Conservation (phyloP, 2,797 vertebrate genomes). For the Adrianichthys oophorus region DNA sequence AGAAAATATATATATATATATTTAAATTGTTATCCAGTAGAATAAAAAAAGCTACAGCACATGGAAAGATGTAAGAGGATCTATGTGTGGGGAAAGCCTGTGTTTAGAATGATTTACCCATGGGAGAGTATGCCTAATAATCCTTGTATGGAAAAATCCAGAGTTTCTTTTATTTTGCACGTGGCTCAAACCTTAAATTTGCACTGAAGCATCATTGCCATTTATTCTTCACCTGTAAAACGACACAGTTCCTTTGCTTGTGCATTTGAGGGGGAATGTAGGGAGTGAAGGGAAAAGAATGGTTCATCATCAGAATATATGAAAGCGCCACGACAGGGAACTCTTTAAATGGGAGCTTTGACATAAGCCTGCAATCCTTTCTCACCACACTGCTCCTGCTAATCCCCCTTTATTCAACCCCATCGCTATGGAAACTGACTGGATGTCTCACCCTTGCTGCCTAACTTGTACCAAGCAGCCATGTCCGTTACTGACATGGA, state of each 20-base stretch:
- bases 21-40: too few relatives aligned
- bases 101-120: too few relatives aligned
- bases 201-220: too few relatives aligned
- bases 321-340: slow-evolving; percentile 48
- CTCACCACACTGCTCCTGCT: slow-evolving; percentile 69
- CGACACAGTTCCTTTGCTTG: background rate
- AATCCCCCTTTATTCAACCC: slow-evolving; percentile 76
- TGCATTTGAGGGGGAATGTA: slow-evolving; percentile 10
- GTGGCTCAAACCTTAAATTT: too few relatives aligned
- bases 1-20: too few relatives aligned
- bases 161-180: too few relatives aligned
- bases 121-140: too few relatives aligned
- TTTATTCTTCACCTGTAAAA: too few relatives aligned
- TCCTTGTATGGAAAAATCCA: too few relatives aligned
- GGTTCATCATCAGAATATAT: slow-evolving; percentile 48
- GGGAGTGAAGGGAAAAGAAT: slow-evolving; percentile 19
- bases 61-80: too few relatives aligned
- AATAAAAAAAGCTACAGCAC: too few relatives aligned
- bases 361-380: slow-evolving; percentile 69
- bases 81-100: too few relatives aligned
- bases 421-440: slow-evolving; percentile 85
- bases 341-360: slow-evolving; percentile 65
- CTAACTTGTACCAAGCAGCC: slow-evolving; percentile 70
- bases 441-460: slow-evolving; percentile 67
- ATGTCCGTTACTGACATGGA: slow-evolving; percentile 54